phyloP scores from a whole-genome alignment of 2,113 vertebrate genomes.

The Nycticryphes semicollaris region DNA sequence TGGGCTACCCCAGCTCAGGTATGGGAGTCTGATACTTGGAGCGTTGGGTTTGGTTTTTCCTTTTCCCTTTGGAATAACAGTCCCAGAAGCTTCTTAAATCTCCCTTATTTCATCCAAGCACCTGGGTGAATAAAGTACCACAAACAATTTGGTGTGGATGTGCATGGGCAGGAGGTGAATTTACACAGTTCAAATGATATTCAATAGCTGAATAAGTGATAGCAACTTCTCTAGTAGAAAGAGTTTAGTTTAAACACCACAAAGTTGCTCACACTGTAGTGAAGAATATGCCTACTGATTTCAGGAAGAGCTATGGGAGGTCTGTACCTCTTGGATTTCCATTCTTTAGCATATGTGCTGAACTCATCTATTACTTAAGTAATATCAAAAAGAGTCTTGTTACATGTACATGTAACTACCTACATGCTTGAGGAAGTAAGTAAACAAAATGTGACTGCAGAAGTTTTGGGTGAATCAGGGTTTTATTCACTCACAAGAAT shows the following conservation, averaged over 20 bases:
- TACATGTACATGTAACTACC: neutral
- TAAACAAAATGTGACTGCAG: neutral
- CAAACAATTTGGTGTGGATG: neutral
- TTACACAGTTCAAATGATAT: neutral
- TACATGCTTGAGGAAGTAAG: neutral
- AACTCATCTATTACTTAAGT: neutral
- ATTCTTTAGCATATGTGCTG: accelerated
- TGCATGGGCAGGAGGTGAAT: accelerated
- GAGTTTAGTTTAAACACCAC: neutral
- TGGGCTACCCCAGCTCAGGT: neutral
- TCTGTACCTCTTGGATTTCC: neutral
- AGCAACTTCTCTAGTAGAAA: neutral
- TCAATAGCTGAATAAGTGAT: neutral
- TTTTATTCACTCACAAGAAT: neutral
- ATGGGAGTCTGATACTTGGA: accelerated
- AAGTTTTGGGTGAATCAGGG: neutral
- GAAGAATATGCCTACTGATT: neutral
- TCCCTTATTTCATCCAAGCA: neutral
- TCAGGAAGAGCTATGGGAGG: neutral
- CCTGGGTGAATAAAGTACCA: neutral
- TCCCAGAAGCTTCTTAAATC: neutral
- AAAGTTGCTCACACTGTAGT: neutral
- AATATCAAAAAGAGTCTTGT: neutral
- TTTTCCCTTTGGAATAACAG: neutral
- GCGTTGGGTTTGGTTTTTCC: neutral